Evolutionary conservation across 2,888 invertebrate genomes (phyloP), one percentile per base, ranked within the genome.

Genomic region (Yponomeuta cagnagella): DNA sequence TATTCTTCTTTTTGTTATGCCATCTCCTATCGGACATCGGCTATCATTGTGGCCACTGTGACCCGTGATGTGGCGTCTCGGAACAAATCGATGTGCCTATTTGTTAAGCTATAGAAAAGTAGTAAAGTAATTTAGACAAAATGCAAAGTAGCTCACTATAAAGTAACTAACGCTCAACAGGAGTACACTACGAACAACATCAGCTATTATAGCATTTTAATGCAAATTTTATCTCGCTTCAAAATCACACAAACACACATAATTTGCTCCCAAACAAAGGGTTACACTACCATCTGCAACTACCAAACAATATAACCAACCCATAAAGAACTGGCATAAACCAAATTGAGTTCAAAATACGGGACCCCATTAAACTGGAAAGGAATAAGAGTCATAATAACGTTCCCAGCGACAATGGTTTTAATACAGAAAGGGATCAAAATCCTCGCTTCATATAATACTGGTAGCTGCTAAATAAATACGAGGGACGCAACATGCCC

Each of bases 381-480:
- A 77, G 77, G 80, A 70, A 84, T 84, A 83, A 84, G 83, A 83
- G 82, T 80, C 82, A 81, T 85, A 86, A 81, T 85, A 86, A 87
- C 79, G 84, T 85, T 9, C 83, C 86, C 82, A 75, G 89, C 89
- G 89, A 90, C 89, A 90, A 88, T 84, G 79, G 79, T 77, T 86
- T 82, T 88, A 85, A 89, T 87, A 82, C 52, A 10, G 79, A 82
- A 82, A 82, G 86, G 87, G 85, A 79, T 77, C 73, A 72, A 78
- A 80, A 78, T 76, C 77, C 76, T 74, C 78, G 75, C 75, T 74
- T 79, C 78, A 77, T 79, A 68, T 68, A 68, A 68, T 43, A 84
- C 78, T 77, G 77, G 74, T 79, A 82, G 83, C 83, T 78, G 82
- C 88, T 86, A 85, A 89, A 90, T 90, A 90, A 91, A 90, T 90